Percentiles rank a stretch among this genome's conserved stretches.
Evolutionary conservation across 2,888 invertebrate species (phyloP).

Genomic region (Platycheirus albimanus): DNA sequence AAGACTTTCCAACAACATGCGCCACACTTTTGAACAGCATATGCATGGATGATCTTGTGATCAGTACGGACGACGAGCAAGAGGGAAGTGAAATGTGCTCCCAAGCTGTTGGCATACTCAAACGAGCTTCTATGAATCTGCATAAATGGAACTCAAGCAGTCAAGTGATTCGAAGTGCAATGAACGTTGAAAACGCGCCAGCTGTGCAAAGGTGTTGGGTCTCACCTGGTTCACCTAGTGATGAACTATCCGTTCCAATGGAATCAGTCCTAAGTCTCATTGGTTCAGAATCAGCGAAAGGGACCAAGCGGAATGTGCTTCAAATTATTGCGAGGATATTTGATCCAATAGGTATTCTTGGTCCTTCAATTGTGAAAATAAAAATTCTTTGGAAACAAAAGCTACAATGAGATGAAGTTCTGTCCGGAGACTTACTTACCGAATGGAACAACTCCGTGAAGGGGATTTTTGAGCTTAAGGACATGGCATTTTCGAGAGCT

Average conservation of each 20-base stretch:
- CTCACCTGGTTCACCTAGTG: slow-evolving; percentile 2
- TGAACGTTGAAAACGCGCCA: background rate
- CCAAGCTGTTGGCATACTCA: background rate
- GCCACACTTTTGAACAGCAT: background rate
- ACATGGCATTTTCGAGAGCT: slow-evolving; percentile 15
- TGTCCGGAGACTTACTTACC: background rate
- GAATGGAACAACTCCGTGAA: slow-evolving; percentile 31
- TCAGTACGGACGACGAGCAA: slow-evolving; percentile 4
- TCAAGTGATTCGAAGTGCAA: slow-evolving; percentile 4
- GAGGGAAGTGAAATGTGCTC: slow-evolving; percentile 2
- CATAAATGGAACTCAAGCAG: slow-evolving; percentile 31
- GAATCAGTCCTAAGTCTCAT: background rate
- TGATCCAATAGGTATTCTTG: slow-evolving; percentile 35
- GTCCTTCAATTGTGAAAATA: slow-evolving; percentile 20
- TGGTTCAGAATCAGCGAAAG: background rate
- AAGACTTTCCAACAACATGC: background rate
- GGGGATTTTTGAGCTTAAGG: slow-evolving; percentile 20
- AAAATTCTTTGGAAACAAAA: slow-evolving; percentile 32
- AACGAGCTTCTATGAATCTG: slow-evolving; percentile 14
- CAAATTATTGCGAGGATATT: slow-evolving; percentile 21
- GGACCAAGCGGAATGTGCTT: slow-evolving; percentile 15
- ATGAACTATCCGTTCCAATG: slow-evolving; percentile 3
- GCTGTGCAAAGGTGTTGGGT: slow-evolving; percentile 18
- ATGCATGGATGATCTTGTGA: slow-evolving; percentile 34
- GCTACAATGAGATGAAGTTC: slow-evolving; percentile 2